A percentile compares a stretch with the other conserved stretches of the same genome.
These are phyloP conservation scores for Coluber constrictor DNA, from an alignment of 2,797 vertebrate species.

Conservation along the genomic window DNA sequence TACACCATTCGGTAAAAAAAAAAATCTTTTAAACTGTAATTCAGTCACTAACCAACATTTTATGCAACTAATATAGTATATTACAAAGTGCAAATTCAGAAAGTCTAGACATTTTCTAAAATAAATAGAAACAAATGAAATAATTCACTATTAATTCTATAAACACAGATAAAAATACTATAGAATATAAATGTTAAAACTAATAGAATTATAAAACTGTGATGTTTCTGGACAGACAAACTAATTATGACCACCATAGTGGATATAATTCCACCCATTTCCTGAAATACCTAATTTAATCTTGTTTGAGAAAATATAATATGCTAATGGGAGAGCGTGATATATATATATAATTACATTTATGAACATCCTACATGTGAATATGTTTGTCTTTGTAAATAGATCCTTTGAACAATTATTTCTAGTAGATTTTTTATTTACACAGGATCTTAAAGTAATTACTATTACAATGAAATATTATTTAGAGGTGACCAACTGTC, in stretches of 20 bases:
- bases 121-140: not conserved
- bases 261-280: not conserved
- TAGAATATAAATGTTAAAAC: not conserved
- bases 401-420: not conserved
- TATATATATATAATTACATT: not conserved
- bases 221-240: not conserved
- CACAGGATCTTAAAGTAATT: not conserved
- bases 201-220: not conserved
- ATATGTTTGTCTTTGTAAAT: not conserved
- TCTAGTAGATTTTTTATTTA: not conserved
- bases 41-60: not conserved
- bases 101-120: not conserved
- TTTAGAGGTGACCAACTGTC: not conserved
- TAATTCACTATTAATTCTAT: not conserved
- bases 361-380: not conserved
- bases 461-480: not conserved
- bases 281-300: not conserved
- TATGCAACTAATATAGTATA: not conserved
- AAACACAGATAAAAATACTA: not conserved
- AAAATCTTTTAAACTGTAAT: not conserved
- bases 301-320: not conserved
- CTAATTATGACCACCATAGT: not conserved
- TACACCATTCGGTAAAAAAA: not conserved
- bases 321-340: not conserved
- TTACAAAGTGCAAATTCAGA: not conserved